Percentiles rank a stretch among this genome's conserved stretches.
These are phyloP conservation scores for Choreutis nemorana DNA, from an alignment of 2,888 invertebrate species.

Conservation along the genomic window DNA sequence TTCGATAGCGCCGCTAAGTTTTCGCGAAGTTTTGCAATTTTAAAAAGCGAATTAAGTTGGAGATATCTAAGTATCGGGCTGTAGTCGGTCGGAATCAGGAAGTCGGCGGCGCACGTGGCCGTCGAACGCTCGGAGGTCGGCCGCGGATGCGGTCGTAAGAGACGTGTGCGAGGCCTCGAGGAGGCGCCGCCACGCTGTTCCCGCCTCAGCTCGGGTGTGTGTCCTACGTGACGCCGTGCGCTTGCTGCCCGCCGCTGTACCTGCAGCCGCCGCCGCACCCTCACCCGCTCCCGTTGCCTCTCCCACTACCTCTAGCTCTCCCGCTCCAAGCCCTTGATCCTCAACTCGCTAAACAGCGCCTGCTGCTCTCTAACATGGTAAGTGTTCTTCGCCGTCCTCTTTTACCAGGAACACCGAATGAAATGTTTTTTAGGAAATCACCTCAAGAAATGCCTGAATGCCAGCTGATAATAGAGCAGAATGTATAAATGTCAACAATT, in stretches of 20 bases:
- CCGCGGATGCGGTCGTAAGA: conserved; percentile 62
- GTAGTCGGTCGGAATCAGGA: conserved; percentile 23
- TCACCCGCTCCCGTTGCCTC: conserved; percentile 44
- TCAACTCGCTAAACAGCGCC: conserved; percentile 58
- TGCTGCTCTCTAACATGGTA: conserved; percentile 67
- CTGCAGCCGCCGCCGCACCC: conserved; percentile 55
- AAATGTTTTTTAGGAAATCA: too few species aligned
- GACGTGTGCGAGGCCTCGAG: conserved; percentile 54
- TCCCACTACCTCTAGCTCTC: conserved; percentile 56
- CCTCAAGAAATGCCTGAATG: too few species aligned
- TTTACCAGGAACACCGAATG: background rate
- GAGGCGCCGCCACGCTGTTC: conserved; percentile 67
- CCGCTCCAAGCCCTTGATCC: conserved; percentile 59
- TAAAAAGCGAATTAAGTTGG: too few species aligned
- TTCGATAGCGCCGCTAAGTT: conserved; percentile 27
- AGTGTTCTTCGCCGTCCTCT: conserved; percentile 23
- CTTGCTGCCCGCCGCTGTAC: conserved; percentile 57
- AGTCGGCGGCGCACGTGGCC: conserved; percentile 45
- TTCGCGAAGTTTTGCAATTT: conserved; percentile 24
- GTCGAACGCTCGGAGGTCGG: conserved; percentile 49
- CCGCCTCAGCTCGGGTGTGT: conserved; percentile 66
- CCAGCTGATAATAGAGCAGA: too few species aligned
- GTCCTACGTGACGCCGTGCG: conserved; percentile 63
- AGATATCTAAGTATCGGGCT: conserved; percentile 10
- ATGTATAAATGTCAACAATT: too few species aligned